Base-by-base conservation (phyloP, 1,140 invertebrate species). In the Cardiocondyla obscurior region DNA sequence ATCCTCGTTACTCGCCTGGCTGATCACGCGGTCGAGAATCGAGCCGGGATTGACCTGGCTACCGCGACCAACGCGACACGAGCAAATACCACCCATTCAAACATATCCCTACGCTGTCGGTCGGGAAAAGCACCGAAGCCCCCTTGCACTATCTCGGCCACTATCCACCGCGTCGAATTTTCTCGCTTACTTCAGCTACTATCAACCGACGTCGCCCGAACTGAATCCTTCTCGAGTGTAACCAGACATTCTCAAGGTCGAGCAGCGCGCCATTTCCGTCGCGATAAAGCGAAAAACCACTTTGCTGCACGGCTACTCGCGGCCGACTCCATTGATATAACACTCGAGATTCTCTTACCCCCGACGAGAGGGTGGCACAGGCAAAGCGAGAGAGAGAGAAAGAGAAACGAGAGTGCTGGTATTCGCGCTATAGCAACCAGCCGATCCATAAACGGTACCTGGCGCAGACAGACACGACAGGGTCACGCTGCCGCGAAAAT, bases 1-100 rank as follows among this genome's bases (percentile, higher is more conserved):
- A 91, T 97, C 97, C 90, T 98, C 96, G 85, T 96, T 96, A 57
- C 96, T 96, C 5, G 96, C 97, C 92, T 97, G 97, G 19, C 96
- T 98, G 91, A 97, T 98, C 85, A 98, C 97, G 28, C 97, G 94
- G 92, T 98, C 97, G 81, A 98, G 95, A 64, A 97, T 97, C 49
- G 97, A 97, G 53, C 97, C 96, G 58, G 96, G 96, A 77, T 96
- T 93, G 74, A 93, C 82, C 85, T 94, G 92, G 82, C 90, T 92
- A 67, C 84, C 91, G 57, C 91, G 92, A 89, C 89, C 91, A 84
- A 89, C 90, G 85, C 92, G 92, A 84, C 91, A 93, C 58, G 92
- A 93, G 85, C 91, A 94, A 69, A 87, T 87, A 83, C 92, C 90
- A 93, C 94, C 94, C 94, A 94, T 94, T 93, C 93, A 93, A 88